Base-by-base conservation (phyloP, 1,140 invertebrate genomes). In the Trachelipus rathkii region DNA sequence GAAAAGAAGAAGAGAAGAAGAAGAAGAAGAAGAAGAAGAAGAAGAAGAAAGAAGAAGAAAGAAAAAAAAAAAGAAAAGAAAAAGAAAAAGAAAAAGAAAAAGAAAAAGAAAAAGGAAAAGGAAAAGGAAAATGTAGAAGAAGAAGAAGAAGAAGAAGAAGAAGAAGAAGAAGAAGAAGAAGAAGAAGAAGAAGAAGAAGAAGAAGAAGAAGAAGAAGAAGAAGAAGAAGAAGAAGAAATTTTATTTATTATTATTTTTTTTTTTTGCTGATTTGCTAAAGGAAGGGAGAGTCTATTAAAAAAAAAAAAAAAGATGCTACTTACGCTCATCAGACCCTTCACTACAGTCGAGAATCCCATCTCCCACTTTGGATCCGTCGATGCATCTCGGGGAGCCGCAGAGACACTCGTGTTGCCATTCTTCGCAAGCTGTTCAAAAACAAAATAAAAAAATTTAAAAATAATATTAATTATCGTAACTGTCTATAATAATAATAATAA, bases 321-420 rank as follows among this genome's bases (percentile, higher is more conserved):
- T 19, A 80, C 76, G 53, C 44, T 85, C 84, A 75, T 85, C 84
- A 4, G 84, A 84, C 8, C 84, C 84, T 77, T 85, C 84, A 50
- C 81, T 53, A 53, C 84, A 85, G 77, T 85, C 80, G 60, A 82
- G 80, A 11, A 78, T 70, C n/a, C 84, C 84, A 75, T 85, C 82
- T 7, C 81, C 82, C 69, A 84, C 82, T 77, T 82, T 75, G 24
- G 74, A 78, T 71, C 53, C 11, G 19, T 82, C 82, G 67, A 85
- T 82, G 77, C 84, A 85, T 7, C 78, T 80, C 33, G 84, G 84
- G 72, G 81, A 71, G 13, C 84, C 84, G 81, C 84, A 85, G 10
- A 74, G 75, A 70, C 84, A 84, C 72, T 81, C 77, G 73, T 82
- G 80, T 75, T 83, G 79, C 43, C 77, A 76, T 23, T 73, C 73